Evolutionary conservation across 2,888 invertebrate species (phyloP).

Genomic region (Tupiocoris notatus): DNA sequence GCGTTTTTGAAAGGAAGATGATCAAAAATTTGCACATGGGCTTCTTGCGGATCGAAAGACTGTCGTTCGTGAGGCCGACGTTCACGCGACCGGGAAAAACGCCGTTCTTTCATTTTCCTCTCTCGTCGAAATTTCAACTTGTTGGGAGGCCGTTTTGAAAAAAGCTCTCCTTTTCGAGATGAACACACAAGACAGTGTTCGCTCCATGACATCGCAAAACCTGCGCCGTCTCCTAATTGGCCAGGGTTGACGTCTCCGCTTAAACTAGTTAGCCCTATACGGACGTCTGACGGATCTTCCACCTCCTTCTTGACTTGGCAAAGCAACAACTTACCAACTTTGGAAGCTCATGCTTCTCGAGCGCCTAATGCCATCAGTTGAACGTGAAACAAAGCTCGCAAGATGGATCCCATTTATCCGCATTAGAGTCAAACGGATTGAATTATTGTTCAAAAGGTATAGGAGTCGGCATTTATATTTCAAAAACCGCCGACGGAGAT

Average conservation of each 20-base stretch:
- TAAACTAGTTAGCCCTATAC: not conserved
- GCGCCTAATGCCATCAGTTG: not conserved
- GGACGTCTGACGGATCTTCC: not conserved
- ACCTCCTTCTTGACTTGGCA: not conserved
- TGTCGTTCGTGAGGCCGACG: no score
- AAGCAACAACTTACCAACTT: not conserved
- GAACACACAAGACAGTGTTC: not conserved
- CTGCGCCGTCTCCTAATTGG: not conserved
- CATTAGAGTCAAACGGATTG: not conserved
- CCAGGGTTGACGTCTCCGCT: not conserved
- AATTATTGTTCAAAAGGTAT: no score
- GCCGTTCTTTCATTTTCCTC: no score
- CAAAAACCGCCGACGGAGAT: no score
- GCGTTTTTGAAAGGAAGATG: no score
- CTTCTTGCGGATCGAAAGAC: no score
- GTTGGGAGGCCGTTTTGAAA: no score
- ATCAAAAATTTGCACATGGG: no score
- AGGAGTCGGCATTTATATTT: no score
- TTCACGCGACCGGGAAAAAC: no score
- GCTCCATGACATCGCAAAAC: not conserved
- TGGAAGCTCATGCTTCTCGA: not conserved
- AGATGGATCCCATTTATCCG: not conserved
- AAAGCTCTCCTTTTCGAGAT: not conserved
- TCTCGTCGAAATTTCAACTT: no score
- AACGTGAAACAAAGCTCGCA: not conserved